Conservation (phyloP, 2,113 vertebrate species). For the Halcyon senegalensis region DNA sequence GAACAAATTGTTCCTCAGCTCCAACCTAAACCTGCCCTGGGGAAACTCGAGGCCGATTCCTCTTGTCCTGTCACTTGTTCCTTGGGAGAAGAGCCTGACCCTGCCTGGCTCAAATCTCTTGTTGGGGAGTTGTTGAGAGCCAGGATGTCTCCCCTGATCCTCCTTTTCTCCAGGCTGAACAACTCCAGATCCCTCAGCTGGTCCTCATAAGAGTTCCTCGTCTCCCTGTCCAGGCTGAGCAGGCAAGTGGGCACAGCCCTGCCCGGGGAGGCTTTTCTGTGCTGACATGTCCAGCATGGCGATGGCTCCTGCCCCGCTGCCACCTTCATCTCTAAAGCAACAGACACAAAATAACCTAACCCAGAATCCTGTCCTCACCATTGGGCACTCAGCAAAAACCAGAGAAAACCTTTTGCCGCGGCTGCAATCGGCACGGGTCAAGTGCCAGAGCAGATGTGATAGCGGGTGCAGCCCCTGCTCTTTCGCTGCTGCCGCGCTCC, state of each 20-base stretch:
- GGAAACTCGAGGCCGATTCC: too few relatives aligned
- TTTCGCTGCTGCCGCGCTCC: not conserved
- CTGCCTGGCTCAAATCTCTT: too few relatives aligned
- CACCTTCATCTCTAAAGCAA: not conserved
- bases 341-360: not conserved
- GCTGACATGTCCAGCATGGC: not conserved
- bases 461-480: not conserved
- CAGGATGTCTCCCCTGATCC: too few relatives aligned
- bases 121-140: too few relatives aligned
- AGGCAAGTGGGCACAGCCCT: not conserved
- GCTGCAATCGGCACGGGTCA: not conserved
- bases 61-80: too few relatives aligned
- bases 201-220: too few relatives aligned
- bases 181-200: too few relatives aligned
- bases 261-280: not conserved
- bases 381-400: accelerated
- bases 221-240: too few relatives aligned
- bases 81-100: too few relatives aligned
- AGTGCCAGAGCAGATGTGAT: not conserved
- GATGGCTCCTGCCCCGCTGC: not conserved
- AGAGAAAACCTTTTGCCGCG: accelerated
- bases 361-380: accelerated
- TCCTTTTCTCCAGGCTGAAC: too few relatives aligned
- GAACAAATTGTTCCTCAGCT: too few relatives aligned
- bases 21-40: too few relatives aligned